Conservation (phyloP, 2,113 vertebrate species). For the Ginglymostoma cirratum region DNA sequence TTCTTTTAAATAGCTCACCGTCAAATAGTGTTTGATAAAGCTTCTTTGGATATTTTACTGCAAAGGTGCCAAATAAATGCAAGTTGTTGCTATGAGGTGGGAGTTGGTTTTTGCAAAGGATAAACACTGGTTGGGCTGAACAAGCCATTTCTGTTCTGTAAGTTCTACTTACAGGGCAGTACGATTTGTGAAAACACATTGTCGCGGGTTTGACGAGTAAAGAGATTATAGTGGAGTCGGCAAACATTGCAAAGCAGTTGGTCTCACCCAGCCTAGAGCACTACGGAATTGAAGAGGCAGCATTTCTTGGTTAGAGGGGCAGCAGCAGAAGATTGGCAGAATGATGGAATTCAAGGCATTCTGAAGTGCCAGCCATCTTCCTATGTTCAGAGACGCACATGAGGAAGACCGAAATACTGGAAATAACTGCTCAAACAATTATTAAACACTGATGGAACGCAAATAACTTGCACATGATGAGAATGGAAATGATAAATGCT, state of each 20-base stretch:
- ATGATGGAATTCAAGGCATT: not conserved
- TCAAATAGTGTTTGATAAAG: not conserved
- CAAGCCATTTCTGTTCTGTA: not conserved
- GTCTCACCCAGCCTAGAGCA: not conserved
- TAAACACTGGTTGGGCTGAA: not conserved
- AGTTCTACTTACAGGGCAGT: not conserved
- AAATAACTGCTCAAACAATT: not conserved
- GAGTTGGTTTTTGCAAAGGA: not conserved
- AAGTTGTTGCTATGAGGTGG: not conserved
- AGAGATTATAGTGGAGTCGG: not conserved
- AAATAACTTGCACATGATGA: conserved; percentile 20
- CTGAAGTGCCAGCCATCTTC: not conserved
- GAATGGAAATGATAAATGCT: conserved; percentile 20
- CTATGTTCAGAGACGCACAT: not conserved
- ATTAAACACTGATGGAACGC: not conserved
- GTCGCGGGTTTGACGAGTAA: not conserved
- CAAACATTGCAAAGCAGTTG: not conserved
- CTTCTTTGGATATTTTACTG: not conserved
- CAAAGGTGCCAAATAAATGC: not conserved
- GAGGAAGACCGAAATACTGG: not conserved
- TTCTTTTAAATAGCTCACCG: not conserved
- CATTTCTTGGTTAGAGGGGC: not conserved
- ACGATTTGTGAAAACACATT: not conserved
- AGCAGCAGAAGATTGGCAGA: not conserved
- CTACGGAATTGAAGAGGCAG: not conserved